Evolutionary conservation across 2,888 invertebrate genomes (phyloP).

Genomic region (Heliconius ismenius): DNA sequence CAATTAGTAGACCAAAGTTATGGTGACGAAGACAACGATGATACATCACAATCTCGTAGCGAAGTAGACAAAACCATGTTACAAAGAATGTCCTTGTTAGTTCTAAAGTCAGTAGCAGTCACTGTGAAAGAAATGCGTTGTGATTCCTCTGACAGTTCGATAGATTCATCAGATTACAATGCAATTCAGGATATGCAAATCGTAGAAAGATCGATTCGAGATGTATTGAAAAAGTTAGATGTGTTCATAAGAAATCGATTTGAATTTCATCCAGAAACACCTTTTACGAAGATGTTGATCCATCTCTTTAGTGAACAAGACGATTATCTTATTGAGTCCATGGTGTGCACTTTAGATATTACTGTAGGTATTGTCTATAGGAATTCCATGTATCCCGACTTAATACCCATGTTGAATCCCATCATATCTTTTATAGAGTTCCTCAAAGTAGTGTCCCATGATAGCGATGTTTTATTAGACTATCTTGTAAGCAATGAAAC

Average conservation of each 20-base stretch:
- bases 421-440: slow-evolving; percentile 94
- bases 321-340: slow-evolving; percentile 94
- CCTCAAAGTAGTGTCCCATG: slow-evolving; percentile 90
- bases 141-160: slow-evolving; percentile 92
- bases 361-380: slow-evolving; percentile 92
- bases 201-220: slow-evolving; percentile 91
- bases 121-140: slow-evolving; percentile 94
- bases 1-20: slow-evolving; percentile 75
- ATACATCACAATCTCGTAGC: slow-evolving; percentile 64
- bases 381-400: slow-evolving; percentile 89
- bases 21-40: slow-evolving; percentile 71
- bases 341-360: slow-evolving; percentile 95
- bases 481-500: slow-evolving; percentile 95
- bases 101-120: slow-evolving; percentile 93
- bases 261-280: slow-evolving; percentile 93
- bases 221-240: slow-evolving; percentile 91
- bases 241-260: slow-evolving; percentile 89
- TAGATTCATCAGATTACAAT: slow-evolving; percentile 92
- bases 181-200: slow-evolving; percentile 94
- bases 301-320: slow-evolving; percentile 95
- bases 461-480: slow-evolving; percentile 90
- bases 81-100: slow-evolving; percentile 92
- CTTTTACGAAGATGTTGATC: slow-evolving; percentile 93
- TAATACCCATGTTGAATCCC: slow-evolving; percentile 91
- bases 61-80: slow-evolving; percentile 89